These are phyloP conservation scores for Acanthacorydalis orientalis DNA, from an alignment of 2,888 invertebrate species.

Conservation along the genomic window DNA sequence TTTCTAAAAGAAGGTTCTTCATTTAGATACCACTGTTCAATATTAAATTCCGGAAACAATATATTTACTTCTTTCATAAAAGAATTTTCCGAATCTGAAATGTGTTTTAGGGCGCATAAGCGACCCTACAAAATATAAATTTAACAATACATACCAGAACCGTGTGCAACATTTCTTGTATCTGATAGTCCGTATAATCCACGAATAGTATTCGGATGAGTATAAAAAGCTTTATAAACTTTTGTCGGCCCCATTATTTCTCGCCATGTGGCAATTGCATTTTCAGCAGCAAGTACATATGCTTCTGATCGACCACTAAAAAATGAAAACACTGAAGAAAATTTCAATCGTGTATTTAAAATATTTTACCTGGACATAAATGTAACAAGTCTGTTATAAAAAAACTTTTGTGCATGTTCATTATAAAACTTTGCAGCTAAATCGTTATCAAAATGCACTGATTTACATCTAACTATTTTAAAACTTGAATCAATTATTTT, in stretches of 20 bases:
- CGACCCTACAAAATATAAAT: neutral
- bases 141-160: conserved; percentile 52
- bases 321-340: conserved; percentile 10
- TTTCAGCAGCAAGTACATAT: conserved; percentile 56
- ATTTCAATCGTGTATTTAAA: neutral
- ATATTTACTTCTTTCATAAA: conserved; percentile 62
- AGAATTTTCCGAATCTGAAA: conserved; percentile 57
- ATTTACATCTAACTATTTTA: conserved; percentile 51
- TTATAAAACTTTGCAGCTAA: conserved; percentile 61
- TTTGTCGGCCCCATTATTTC: conserved; percentile 80
- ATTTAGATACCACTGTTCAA: conserved; percentile 42
- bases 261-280: conserved; percentile 71
- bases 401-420: conserved; percentile 71
- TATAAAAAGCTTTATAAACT: conserved; percentile 62
- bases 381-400: conserved; percentile 61
- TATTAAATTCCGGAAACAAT: conserved; percentile 70
- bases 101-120: conserved; percentile 5
- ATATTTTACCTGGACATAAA: conserved; percentile 58
- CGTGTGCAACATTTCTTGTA: conserved; percentile 87
- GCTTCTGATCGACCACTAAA: conserved; percentile 71
- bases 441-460: conserved; percentile 38
- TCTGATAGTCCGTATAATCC: conserved; percentile 81
- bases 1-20: conserved; percentile 29
- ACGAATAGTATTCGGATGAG: conserved; percentile 61
- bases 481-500: conserved; percentile 51